phyloP scores from a whole-genome alignment of 2,113 vertebrate genomes.

The Mus pahari region DNA sequence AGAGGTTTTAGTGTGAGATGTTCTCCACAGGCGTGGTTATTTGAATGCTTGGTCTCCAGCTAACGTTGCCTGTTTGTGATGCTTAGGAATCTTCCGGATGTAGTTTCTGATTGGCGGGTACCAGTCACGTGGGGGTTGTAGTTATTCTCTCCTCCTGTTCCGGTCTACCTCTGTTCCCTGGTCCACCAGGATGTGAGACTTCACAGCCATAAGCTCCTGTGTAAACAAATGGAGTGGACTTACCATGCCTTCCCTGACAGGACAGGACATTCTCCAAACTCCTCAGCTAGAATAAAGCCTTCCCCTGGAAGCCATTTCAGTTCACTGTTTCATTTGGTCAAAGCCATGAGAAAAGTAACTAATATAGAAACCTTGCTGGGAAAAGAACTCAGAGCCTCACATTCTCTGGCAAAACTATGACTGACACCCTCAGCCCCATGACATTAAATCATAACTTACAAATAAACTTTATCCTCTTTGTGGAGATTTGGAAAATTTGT shows the following conservation, averaged over 20 bases:
- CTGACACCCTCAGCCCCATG: neutral
- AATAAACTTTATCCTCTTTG: neutral
- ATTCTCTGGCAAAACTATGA: neutral
- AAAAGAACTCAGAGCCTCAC: neutral
- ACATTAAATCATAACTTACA: neutral
- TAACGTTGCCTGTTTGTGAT: neutral
- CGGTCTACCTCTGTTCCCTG: too few relatives aligned
- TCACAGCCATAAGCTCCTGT: neutral
- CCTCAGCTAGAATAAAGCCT: neutral
- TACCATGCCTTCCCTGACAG: neutral
- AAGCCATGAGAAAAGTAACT: neutral
- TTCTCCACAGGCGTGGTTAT: too few relatives aligned
- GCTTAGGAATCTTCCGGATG: too few relatives aligned
- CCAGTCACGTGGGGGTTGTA: neutral
- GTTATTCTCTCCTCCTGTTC: neutral
- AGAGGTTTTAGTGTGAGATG: neutral
- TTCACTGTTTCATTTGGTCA: neutral
- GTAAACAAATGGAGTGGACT: too few relatives aligned
- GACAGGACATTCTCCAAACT: neutral
- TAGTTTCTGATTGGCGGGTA: neutral
- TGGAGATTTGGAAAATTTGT: constrained; percentile 1
- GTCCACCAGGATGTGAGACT: neutral
- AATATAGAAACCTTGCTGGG: neutral
- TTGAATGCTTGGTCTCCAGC: neutral
- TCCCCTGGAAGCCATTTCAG: too few relatives aligned